phyloP scores from a whole-genome alignment of 2,797 vertebrate species.

The Prionace glauca region DNA sequence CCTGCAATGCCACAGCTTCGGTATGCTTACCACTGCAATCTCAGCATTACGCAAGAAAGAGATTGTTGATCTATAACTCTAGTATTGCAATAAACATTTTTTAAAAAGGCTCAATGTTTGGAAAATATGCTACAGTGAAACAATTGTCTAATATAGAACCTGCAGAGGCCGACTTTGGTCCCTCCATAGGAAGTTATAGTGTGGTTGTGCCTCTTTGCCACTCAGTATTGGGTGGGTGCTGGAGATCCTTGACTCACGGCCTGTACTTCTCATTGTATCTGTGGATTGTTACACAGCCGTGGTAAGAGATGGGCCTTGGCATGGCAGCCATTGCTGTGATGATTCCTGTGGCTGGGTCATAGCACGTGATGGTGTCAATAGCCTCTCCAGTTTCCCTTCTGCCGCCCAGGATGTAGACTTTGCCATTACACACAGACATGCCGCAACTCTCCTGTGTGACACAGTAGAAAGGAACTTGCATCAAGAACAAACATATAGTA shows the following conservation, averaged over 20 bases:
- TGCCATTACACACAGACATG: constrained; percentile 96
- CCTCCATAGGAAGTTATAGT: background rate
- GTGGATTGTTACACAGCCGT: constrained; percentile 95
- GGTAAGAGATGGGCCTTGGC: constrained; percentile 93
- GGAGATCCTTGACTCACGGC: constrained; percentile 53
- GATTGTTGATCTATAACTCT: background rate
- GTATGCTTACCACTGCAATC: background rate
- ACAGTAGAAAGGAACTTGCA: background rate
- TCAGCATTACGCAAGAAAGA: background rate
- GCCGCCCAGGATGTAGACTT: constrained; percentile 95
- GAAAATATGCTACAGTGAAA: constrained; percentile 20
- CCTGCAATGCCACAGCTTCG: constrained; percentile 12
- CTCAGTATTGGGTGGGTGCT: background rate
- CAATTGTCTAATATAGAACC: background rate
- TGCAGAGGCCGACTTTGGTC: background rate
- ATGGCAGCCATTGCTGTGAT: constrained; percentile 87
- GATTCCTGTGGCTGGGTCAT: constrained; percentile 86
- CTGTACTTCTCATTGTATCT: constrained; percentile 85
- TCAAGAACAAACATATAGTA: background rate
- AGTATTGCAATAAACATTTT: background rate
- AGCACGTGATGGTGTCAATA: constrained; percentile 86
- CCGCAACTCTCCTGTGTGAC: constrained; percentile 85
- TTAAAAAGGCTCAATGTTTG: background rate
- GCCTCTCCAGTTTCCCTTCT: constrained; percentile 85
- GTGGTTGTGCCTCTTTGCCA: constrained; percentile 1